phyloP scores from a whole-genome alignment of 2,797 vertebrate species.

The Periparus ater region DNA sequence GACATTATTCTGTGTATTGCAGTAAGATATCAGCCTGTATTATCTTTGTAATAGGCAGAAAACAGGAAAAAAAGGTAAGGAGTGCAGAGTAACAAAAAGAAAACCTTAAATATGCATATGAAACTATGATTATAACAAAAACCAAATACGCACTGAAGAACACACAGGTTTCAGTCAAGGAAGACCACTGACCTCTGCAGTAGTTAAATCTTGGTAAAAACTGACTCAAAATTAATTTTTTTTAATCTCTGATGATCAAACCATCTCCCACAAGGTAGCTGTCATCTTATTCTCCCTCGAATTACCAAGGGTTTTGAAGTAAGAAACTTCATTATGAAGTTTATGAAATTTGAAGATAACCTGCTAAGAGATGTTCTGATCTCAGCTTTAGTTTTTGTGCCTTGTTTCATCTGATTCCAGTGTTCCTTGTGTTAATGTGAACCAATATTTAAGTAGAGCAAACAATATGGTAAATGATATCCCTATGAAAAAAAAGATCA shows the following conservation, averaged over 20 bases:
- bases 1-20: background rate
- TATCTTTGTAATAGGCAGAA: background rate
- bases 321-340: background rate
- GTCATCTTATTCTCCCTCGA: background rate
- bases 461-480: background rate
- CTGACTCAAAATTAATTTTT: background rate
- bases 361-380: background rate
- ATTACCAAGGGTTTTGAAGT: background rate
- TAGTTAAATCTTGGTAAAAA: background rate
- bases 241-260: background rate
- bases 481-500: background rate
- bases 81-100: background rate
- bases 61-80: background rate
- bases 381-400: background rate
- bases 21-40: background rate
- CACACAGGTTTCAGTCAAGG: background rate
- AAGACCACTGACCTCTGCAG: background rate
- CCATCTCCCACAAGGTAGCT: background rate
- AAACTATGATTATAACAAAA: background rate
- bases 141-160: background rate
- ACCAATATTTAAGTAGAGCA: background rate
- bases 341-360: background rate
- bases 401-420: background rate
- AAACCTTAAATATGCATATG: background rate
- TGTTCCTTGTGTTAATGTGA: background rate